These are phyloP conservation scores for Pocillopora verrucosa DNA, from an alignment of 64 coral and sea anemone genomes.

Conservation along the genomic window DNA sequence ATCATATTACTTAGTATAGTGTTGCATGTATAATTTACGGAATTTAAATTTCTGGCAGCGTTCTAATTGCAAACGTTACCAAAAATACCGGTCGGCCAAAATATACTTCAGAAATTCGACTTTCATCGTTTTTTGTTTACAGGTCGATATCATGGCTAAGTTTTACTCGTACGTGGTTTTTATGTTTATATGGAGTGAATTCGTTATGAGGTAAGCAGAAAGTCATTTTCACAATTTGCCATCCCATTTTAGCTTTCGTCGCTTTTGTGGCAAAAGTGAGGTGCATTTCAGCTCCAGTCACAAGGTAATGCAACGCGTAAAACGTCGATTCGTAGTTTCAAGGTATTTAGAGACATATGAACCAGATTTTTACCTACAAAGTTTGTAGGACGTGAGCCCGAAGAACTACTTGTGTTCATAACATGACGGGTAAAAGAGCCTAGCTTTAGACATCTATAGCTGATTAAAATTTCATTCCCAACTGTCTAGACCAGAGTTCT, in stretches of 20 bases:
- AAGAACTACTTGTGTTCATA: too few relatives aligned
- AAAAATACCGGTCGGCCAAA: background rate
- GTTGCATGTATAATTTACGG: background rate
- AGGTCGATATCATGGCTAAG: background rate
- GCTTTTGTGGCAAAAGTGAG: background rate
- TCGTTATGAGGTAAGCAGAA: background rate
- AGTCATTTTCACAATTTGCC: too few relatives aligned
- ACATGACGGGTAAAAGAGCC: too few relatives aligned
- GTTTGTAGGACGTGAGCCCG: too few relatives aligned
- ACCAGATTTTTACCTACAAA: too few relatives aligned
- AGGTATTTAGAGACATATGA: too few relatives aligned
- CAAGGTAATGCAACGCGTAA: too few relatives aligned
- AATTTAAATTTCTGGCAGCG: background rate
- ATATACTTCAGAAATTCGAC: background rate
- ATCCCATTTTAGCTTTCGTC: background rate
- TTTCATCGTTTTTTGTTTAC: background rate
- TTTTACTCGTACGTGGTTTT: background rate
- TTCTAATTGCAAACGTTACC: background rate
- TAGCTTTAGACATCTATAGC: too few relatives aligned
- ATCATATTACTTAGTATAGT: background rate
- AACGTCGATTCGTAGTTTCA: too few relatives aligned
- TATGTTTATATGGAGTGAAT: background rate
- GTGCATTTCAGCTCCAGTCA: too few relatives aligned
- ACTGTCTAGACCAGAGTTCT: background rate
- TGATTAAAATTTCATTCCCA: background rate